Evolutionary conservation across 2,113 vertebrate species (phyloP).

Genomic region (Rynchops niger): DNA sequence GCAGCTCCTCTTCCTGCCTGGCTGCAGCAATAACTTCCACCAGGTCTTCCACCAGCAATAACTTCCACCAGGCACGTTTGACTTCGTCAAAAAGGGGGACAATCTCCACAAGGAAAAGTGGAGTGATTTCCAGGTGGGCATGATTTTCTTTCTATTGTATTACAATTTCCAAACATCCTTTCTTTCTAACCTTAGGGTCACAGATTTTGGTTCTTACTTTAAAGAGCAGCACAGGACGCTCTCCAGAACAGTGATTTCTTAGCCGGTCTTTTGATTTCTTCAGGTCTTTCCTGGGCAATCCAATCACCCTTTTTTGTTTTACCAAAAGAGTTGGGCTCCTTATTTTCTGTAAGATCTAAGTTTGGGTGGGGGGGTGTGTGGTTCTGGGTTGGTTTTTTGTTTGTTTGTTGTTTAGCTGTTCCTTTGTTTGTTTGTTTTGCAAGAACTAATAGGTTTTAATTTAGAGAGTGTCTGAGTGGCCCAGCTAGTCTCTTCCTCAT

Average conservation of each 20-base stretch:
- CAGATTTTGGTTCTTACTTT: not conserved
- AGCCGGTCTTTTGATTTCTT: not conserved
- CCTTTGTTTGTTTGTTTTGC: not conserved
- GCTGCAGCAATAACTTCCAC: no score
- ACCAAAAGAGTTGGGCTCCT: not conserved
- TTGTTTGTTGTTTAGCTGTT: not conserved
- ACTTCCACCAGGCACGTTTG: not conserved
- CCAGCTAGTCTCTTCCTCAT: not conserved
- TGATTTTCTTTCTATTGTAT: not conserved
- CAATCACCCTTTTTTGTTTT: not conserved
- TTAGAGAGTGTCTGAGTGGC: not conserved
- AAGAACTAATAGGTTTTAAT: not conserved
- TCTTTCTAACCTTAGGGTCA: not conserved
- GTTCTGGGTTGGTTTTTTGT: not conserved
- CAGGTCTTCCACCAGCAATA: no score
- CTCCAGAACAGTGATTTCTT: not conserved
- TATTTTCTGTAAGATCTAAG: not conserved
- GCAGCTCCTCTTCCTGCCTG: no score
- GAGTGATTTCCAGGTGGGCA: not conserved
- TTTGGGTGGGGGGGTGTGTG: rapidly evolving
- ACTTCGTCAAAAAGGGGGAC: not conserved
- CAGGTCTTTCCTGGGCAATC: not conserved
- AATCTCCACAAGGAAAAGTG: not conserved
- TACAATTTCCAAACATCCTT: not conserved
- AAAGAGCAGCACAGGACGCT: not conserved